Base-by-base conservation (phyloP, 2,797 vertebrate genomes). In the Poliocrania exsul region DNA sequence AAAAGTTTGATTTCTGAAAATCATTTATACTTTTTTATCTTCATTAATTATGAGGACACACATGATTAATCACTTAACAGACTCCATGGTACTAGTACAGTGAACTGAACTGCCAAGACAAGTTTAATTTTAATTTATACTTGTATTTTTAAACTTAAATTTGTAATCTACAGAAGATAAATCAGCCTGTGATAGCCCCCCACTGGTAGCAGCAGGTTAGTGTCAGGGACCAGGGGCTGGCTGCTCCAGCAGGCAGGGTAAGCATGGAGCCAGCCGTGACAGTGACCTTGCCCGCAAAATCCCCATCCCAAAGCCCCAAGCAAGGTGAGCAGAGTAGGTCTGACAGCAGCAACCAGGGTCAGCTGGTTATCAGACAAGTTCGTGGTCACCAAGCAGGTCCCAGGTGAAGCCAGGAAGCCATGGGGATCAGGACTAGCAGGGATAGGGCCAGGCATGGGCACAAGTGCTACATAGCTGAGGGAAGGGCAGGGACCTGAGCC, bases 1-100 rank as follows among this genome's bases (percentile, higher is more conserved):
- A 66, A 89, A 87, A 53, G 20, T 42, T 40, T 77, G 25, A 77
- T 86, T 35, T 81, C 65, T 71, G 33, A 83, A 92, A 94, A 74
- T 24, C 25, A 53, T 67, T 46, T 66, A 14, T 40, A 70, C 67
- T 64, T 81, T 88, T 69, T 78, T 58, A 78, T 17, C 49, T 78
- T 86, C 56, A 37, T n/a, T 1, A 69, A 77, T 88, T 83, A 61
- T 78, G 69, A 88, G 72, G 15, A 72, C 11, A 58, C 29, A 35
- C 26, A 44, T 53, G 37, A 40, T 83, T 53, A 53, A 58, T 90
- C 56, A 61, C 35, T 86, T 83, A 42, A 86, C 25, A 86, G n/a
- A 38, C 24, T 81, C 23, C 44, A 14, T 19, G 38, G 24, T 31
- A 65, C 37, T 53, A 82, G n/a, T n/a, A 64, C 4, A 85, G 91